phyloP scores from a whole-genome alignment of 2,888 invertebrate species.

The Trissonchulus latispiculum region DNA sequence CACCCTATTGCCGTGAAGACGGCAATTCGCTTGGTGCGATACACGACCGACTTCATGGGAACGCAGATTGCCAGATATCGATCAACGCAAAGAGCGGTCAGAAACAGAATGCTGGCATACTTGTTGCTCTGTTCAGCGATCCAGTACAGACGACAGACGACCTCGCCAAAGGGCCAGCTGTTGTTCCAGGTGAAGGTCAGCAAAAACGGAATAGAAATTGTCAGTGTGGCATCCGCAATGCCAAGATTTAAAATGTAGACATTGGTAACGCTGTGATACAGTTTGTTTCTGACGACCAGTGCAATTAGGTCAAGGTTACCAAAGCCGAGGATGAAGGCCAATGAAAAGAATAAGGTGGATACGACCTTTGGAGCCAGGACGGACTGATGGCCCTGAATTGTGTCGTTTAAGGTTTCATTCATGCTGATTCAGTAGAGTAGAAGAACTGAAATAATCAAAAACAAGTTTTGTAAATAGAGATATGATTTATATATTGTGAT shows the following conservation, averaged over 20 bases:
- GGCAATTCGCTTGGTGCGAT: background rate
- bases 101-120: constrained; percentile 20
- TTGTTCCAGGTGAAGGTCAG: background rate
- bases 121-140: constrained; percentile 19
- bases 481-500: no score
- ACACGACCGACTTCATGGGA: background rate
- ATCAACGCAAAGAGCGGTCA: constrained; percentile 16
- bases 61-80: constrained; percentile 24
- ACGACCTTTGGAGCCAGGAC: background rate
- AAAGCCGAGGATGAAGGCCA: constrained; percentile 11
- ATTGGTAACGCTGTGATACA: constrained; percentile 18
- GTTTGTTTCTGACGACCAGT: background rate
- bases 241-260: constrained; percentile 21
- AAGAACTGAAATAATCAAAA: no score
- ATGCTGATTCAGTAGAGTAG: no score
- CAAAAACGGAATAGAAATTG: constrained; percentile 13
- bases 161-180: constrained; percentile 16
- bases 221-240: constrained; percentile 17
- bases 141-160: constrained; percentile 17
- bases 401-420: no score
- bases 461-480: no score
- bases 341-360: background rate
- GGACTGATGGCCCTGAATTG: no score
- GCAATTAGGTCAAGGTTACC: constrained; percentile 13
- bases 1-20: background rate